phyloP scores from a whole-genome alignment of 2,888 invertebrate species.

The Charanyca ferruginea region DNA sequence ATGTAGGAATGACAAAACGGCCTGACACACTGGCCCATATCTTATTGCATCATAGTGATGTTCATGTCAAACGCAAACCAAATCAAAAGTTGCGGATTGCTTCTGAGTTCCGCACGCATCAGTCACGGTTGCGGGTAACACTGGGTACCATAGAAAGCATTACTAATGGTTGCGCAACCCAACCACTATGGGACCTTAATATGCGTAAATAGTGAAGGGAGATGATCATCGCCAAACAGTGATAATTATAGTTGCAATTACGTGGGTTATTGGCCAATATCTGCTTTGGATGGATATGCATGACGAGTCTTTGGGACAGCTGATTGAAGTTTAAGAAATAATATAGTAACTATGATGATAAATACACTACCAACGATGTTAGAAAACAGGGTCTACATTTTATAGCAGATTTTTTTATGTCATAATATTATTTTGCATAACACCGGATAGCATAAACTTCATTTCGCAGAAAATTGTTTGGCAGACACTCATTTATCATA shows the following conservation, averaged over 20 bases:
- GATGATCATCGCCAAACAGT: slow-evolving; percentile 31
- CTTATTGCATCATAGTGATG: slow-evolving; percentile 29
- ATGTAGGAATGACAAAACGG: no score
- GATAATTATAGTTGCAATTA: slow-evolving; percentile 41
- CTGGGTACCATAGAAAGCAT: slow-evolving; percentile 60
- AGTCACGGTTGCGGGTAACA: slow-evolving; percentile 21
- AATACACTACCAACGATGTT: no score
- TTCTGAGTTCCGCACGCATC: slow-evolving; percentile 50
- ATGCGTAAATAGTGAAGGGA: slow-evolving; percentile 60
- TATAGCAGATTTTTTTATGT: no score
- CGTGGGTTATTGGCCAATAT: slow-evolving; percentile 2
- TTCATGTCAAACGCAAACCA: slow-evolving; percentile 34
- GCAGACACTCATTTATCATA: no score
- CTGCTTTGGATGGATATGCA: background rate
- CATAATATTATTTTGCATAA: no score
- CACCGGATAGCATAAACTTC: no score
- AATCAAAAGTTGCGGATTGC: slow-evolving; percentile 21
- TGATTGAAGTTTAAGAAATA: background rate
- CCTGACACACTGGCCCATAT: slow-evolving; percentile 5
- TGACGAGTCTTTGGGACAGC: background rate
- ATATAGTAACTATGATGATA: no score
- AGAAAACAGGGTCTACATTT: no score
- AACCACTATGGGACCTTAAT: slow-evolving; percentile 36
- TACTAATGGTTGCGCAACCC: slow-evolving; percentile 54
- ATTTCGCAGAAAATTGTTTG: no score